Evolutionary conservation across 2,797 vertebrate genomes (phyloP).

Genomic region (Rhabdophis nuchalis): DNA sequence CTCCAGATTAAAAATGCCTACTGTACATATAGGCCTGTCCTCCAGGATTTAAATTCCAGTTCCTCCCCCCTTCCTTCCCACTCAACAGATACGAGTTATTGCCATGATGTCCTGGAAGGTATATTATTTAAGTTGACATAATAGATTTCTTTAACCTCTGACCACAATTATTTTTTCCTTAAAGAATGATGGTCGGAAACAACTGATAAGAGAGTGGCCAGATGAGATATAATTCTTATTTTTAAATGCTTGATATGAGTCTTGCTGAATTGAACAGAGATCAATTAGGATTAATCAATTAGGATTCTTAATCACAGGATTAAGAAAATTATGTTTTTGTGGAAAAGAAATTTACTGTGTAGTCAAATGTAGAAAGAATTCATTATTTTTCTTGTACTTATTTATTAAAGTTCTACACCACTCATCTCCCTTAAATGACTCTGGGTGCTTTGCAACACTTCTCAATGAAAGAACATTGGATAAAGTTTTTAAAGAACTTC

Average conservation of each 20-base stretch:
- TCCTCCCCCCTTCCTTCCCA: not conserved
- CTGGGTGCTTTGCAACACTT: not conserved
- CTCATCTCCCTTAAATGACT: not conserved
- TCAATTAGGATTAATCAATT: too few species aligned
- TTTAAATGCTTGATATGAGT: not conserved
- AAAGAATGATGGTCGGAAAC: not conserved
- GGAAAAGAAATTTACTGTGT: not conserved
- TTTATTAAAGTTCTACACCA: not conserved
- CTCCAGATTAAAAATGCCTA: not conserved
- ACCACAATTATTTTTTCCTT: not conserved
- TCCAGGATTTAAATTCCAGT: not conserved
- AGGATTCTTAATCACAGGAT: too few species aligned
- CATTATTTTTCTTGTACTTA: not conserved
- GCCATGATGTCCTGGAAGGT: not conserved
- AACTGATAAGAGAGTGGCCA: not conserved
- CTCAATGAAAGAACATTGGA: not conserved
- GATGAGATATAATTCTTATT: not conserved
- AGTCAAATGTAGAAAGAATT: not conserved
- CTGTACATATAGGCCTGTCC: not conserved
- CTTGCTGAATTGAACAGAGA: not conserved
- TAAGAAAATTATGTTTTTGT: not conserved
- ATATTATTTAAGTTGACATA: not conserved
- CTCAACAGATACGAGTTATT: not conserved
- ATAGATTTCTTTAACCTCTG: not conserved
- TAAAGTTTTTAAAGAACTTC: not conserved